These are phyloP conservation scores for Agriopis leucophaearia DNA, from an alignment of 2,888 invertebrate genomes.

Conservation along the genomic window DNA sequence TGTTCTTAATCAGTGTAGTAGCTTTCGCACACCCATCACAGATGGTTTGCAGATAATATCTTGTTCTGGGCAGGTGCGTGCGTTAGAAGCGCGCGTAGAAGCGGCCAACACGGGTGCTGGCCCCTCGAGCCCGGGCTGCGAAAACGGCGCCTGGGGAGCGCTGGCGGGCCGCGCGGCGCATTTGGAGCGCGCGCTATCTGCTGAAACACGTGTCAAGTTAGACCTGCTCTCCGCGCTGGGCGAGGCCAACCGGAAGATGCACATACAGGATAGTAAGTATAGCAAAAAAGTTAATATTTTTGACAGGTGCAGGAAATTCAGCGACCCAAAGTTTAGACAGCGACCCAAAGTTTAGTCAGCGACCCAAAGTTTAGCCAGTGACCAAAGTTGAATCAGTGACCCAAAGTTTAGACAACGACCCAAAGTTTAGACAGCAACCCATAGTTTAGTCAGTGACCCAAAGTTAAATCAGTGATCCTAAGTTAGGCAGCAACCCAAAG, in stretches of 20 bases:
- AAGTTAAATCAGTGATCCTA: too few species aligned
- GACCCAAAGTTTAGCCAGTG: too few species aligned
- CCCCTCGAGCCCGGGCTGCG: slow-evolving; percentile 92
- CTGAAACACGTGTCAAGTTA: slow-evolving; percentile 98
- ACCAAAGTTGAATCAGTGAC: too few species aligned
- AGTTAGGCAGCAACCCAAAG: too few species aligned
- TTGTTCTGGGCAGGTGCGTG: slow-evolving; percentile 82
- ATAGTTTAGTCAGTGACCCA: too few species aligned
- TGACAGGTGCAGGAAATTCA: too few species aligned
- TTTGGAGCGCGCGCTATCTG: slow-evolving; percentile 96
- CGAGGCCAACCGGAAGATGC: slow-evolving; percentile 96
- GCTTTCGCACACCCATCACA: too few species aligned
- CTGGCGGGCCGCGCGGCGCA: slow-evolving; percentile 97
- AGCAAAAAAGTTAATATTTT: slow-evolving; percentile 54
- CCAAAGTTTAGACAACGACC: too few species aligned
- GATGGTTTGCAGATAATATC: not conserved
- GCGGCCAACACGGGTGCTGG: slow-evolving; percentile 89
- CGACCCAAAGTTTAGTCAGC: too few species aligned
- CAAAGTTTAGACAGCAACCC: too few species aligned
- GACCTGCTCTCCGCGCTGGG: slow-evolving; percentile 99
- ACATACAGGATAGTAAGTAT: slow-evolving; percentile 94
- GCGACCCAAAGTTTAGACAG: too few species aligned
- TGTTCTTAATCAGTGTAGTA: too few species aligned
- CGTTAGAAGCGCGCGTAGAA: slow-evolving; percentile 39
- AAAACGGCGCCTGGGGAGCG: slow-evolving; percentile 94